A percentile compares a stretch with the other conserved stretches of the same genome.
These are phyloP conservation scores for Coregonus suidteri DNA, from an alignment of 2,797 vertebrate species.

Conservation along the genomic window DNA sequence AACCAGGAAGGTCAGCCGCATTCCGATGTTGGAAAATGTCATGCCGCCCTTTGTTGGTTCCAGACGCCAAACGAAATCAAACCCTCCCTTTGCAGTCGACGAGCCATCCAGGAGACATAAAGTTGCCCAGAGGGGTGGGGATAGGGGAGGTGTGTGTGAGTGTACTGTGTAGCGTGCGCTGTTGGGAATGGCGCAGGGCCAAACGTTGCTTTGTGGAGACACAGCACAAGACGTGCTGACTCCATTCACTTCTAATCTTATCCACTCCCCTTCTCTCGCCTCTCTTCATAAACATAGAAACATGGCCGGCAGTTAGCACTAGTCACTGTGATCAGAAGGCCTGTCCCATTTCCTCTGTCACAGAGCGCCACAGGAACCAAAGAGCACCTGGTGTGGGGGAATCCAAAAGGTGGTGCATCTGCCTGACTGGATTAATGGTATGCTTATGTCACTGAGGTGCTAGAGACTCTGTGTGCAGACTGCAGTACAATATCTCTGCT, in stretches of 20 bases:
- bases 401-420: background rate
- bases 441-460: background rate
- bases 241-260: conserved; percentile 6
- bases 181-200: background rate
- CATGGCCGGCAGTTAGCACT: background rate
- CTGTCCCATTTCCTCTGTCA: background rate
- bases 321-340: background rate
- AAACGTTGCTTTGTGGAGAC: conserved; percentile 3
- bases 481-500: background rate
- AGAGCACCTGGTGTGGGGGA: background rate
- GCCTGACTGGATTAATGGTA: background rate
- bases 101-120: background rate
- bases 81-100: background rate
- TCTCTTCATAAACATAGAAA: background rate
- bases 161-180: background rate
- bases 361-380: background rate
- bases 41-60: conserved; percentile 28
- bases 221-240: background rate
- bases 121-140: background rate
- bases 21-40: conserved; percentile 32
- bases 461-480: background rate
- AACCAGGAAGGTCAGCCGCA: conserved; percentile 30
- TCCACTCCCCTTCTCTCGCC: background rate
- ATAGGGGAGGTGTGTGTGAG: background rate
- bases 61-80: conserved; percentile 9